These are phyloP conservation scores for Lerema accius DNA, from an alignment of 1,140 invertebrate species.

Conservation along the genomic window DNA sequence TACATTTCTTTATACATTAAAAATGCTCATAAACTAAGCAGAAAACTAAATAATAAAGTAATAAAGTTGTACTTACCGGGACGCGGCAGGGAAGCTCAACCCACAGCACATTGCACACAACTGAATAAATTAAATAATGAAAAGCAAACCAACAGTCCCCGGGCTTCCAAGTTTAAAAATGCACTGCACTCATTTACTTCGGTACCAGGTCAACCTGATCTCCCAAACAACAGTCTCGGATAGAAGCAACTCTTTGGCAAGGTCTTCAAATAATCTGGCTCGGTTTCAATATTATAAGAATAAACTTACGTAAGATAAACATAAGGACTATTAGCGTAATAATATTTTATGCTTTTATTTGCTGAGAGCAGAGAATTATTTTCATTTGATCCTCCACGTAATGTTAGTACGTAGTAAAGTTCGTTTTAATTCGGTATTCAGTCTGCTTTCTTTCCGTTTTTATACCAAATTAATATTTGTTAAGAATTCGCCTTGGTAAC, in stretches of 20 bases:
- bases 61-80: conserved; percentile 59
- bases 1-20: too few relatives aligned
- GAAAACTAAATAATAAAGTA: conserved; percentile 11
- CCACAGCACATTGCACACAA: conserved; percentile 59
- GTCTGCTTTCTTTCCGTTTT: too few relatives aligned
- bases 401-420: too few relatives aligned
- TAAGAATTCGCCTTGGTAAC: too few relatives aligned
- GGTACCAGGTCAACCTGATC: conserved; percentile 70
- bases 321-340: not conserved
- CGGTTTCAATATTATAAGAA: conserved; percentile 11
- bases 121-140: conserved; percentile 81
- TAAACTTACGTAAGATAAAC: not conserved
- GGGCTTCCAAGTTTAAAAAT: conserved; percentile 79
- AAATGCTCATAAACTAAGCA: not conserved
- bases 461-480: too few relatives aligned
- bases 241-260: conserved; percentile 54
- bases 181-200: conserved; percentile 77
- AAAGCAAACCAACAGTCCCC: conserved; percentile 60
- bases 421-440: too few relatives aligned
- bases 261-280: conserved; percentile 22
- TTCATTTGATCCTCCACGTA: too few relatives aligned
- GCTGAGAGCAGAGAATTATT: too few relatives aligned
- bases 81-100: conserved; percentile 42
- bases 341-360: not conserved
- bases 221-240: conserved; percentile 66